Evolutionary conservation across 2,888 invertebrate genomes (phyloP), one percentile per base, ranked within the genome.

Genomic region (Caenorhabditis drosophilae): DNA sequence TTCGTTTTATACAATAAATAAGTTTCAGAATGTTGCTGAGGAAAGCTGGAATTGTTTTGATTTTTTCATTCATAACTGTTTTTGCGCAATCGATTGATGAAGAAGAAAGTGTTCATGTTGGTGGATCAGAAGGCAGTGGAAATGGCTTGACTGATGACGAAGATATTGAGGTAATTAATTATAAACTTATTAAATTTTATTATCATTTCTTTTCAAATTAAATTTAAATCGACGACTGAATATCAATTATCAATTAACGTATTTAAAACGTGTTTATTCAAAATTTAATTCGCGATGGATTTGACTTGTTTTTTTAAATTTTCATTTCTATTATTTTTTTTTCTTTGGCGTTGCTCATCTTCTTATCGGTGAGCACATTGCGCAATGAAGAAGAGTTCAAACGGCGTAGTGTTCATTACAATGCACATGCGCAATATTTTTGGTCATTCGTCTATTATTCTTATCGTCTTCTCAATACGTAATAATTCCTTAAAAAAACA

Each of bases 61-160:
- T 63, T 27, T 25, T 63, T 27, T 57, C 57, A n/a, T 45, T 40
- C 31, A 22, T 46, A n/a, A 35, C 53, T 12, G 40, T 48, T 27
- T 59, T 42, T 22, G 58, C 70, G 1, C 70, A 71, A 44, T 71
- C 70, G 42, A 61, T 64, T 34, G 70, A 71, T 51, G 70, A 71
- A 49, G 70, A 71, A 40, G 70, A 71, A 51, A 48, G 60, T 41
- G 67, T 71, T 51, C 60, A 64, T 26, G 60, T 71, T 34, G 50
- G 40, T 22, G 50, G 40, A 34, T 15, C 36, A 27, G 70, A 71
- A 49, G 70, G 70, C 38, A 71, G 70, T 60, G 70, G 49, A 9
- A 71, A 67, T 44, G 49, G 47, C 18, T 51, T 67, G 26, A 60
- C 61, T n/a, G 70, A 71, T 48, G 70, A 71, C 40, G 70, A 71